These are phyloP conservation scores for Hippotragus niger DNA, from an alignment of 2,113 vertebrate species.

Conservation along the genomic window DNA sequence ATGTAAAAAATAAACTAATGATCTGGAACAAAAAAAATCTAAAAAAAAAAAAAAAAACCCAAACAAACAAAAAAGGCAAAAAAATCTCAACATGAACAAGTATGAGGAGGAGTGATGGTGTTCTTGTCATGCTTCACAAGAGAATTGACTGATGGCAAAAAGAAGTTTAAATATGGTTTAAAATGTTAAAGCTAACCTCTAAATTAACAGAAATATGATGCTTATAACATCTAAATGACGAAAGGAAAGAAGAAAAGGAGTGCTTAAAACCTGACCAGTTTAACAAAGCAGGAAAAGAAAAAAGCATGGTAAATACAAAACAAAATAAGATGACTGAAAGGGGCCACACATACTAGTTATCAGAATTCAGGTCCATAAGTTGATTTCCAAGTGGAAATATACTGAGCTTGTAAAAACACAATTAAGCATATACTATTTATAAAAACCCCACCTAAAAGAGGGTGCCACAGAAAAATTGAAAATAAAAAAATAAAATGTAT, in stretches of 20 bases:
- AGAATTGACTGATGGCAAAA: background rate
- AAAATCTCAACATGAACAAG: background rate
- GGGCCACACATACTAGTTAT: background rate
- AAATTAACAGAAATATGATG: background rate
- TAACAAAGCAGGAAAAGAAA: background rate
- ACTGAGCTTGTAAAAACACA: background rate
- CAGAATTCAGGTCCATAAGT: background rate
- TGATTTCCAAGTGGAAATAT: background rate
- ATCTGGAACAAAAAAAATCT: background rate
- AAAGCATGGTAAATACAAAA: background rate
- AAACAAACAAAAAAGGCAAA: background rate
- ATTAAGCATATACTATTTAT: background rate
- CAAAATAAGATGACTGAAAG: background rate
- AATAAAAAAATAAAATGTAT: background rate
- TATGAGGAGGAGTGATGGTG: background rate
- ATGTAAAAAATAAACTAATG: constrained; percentile 6
- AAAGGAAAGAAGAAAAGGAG: background rate
- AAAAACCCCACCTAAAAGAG: background rate
- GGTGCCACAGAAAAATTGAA: background rate
- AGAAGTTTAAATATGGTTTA: background rate
- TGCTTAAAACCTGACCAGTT: background rate
- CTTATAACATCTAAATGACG: background rate
- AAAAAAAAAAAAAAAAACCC: too few species aligned
- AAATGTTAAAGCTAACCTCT: background rate
- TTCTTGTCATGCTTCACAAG: background rate